Evolutionary conservation across 1,140 invertebrate genomes (phyloP).

Genomic region (Tribolium castaneum): DNA sequence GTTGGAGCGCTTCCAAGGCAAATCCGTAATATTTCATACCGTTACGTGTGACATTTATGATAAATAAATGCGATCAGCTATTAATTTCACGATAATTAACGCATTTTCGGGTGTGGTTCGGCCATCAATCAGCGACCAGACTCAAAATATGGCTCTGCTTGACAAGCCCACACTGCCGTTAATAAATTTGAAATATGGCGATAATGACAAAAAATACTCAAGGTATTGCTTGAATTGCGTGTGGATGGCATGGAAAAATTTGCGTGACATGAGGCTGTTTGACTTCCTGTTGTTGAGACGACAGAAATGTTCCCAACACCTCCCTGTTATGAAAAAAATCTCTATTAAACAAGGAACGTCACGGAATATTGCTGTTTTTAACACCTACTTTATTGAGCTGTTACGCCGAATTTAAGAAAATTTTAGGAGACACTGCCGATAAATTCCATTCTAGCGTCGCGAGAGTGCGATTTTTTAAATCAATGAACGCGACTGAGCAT

Average conservation of each 20-base stretch:
- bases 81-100: slow-evolving; percentile 44
- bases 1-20: slow-evolving; percentile 41
- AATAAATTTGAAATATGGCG: slow-evolving; percentile 30
- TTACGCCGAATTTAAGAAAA: slow-evolving; percentile 23
- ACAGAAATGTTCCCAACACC: slow-evolving; percentile 37
- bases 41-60: slow-evolving; percentile 43
- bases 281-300: slow-evolving; percentile 30
- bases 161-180: not conserved
- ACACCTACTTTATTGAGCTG: slow-evolving; percentile 38
- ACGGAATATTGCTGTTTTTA: slow-evolving; percentile 39
- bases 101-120: slow-evolving; percentile 35
- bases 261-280: slow-evolving; percentile 23
- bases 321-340: slow-evolving; percentile 40
- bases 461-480: slow-evolving; percentile 6
- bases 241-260: not conserved
- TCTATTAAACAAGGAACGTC: slow-evolving; percentile 27
- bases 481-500: slow-evolving; percentile 1
- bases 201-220: slow-evolving; percentile 2
- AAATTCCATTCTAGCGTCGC: not conserved
- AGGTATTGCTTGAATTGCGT: slow-evolving; percentile 14
- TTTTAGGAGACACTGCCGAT: not conserved
- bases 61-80: slow-evolving; percentile 44
- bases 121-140: slow-evolving; percentile 1
- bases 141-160: slow-evolving; percentile 18
- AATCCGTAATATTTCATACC: slow-evolving; percentile 44